Conservation (phyloP, 2,888 invertebrate species). For the Autographa gamma region DNA sequence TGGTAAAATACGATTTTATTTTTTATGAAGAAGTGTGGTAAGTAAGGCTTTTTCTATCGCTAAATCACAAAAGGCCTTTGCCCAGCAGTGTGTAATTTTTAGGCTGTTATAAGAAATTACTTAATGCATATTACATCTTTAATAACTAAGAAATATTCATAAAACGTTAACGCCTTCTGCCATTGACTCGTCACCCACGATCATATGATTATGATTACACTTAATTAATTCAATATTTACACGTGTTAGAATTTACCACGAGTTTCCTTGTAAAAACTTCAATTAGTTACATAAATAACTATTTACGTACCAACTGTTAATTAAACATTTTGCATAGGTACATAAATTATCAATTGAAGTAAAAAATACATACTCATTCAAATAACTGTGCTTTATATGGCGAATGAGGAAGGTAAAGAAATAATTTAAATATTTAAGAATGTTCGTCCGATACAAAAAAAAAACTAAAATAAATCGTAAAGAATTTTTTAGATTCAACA, state of each 20-base stretch:
- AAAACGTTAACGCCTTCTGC: neutral
- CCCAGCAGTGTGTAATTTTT: too few relatives aligned
- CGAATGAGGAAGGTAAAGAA: neutral
- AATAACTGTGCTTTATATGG: neutral
- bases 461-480: too few relatives aligned
- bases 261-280: constrained; percentile 18
- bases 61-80: too few relatives aligned
- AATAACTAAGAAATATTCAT: neutral
- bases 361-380: neutral
- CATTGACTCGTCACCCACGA: constrained; percentile 12
- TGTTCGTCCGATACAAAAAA: too few relatives aligned
- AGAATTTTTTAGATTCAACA: too few relatives aligned
- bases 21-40: too few relatives aligned
- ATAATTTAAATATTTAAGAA: neutral
- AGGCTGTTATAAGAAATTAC: too few relatives aligned
- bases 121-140: too few relatives aligned
- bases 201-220: neutral
- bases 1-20: too few relatives aligned
- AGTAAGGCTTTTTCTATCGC: too few relatives aligned
- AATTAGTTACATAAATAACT: constrained; percentile 12
- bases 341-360: neutral
- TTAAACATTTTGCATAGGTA: neutral
- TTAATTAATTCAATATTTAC: constrained; percentile 23
- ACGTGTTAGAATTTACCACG: constrained; percentile 36
- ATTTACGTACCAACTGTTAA: constrained; percentile 5